Percentiles rank a stretch among this genome's conserved stretches.
These are phyloP conservation scores for Lacerta viridis DNA, from an alignment of 2,797 vertebrate species.

Conservation along the genomic window DNA sequence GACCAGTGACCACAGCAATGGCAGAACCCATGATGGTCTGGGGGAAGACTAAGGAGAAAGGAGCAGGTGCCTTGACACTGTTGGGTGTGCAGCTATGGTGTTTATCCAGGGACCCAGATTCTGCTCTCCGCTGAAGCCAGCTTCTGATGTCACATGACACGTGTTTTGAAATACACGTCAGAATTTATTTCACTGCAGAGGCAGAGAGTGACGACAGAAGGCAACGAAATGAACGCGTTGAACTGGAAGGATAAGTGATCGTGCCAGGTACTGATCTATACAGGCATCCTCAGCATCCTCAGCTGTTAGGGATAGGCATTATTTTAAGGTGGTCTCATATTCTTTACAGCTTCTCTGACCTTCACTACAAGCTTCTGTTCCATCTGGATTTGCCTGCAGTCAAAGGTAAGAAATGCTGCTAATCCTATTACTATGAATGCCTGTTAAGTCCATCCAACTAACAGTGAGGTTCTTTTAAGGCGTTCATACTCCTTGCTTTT, in stretches of 20 bases:
- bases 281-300: background rate
- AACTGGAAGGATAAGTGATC: background rate
- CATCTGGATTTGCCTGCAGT: background rate
- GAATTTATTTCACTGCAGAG: background rate
- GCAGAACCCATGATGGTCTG: background rate
- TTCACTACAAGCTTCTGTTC: background rate
- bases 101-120: background rate
- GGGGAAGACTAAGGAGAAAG: background rate
- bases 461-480: background rate
- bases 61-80: too few species aligned
- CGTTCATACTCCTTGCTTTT: background rate
- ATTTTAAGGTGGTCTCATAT: slow-evolving; percentile 1
- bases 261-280: background rate
- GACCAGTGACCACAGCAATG: background rate
- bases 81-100: background rate
- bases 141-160: background rate
- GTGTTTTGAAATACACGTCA: background rate
- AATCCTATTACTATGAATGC: too few species aligned
- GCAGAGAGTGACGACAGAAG: background rate
- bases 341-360: background rate
- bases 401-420: background rate
- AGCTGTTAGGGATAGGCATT: background rate
- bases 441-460: background rate
- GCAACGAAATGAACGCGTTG: background rate
- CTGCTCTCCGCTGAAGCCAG: background rate